Conservation (phyloP, 2,888 invertebrate species). For the Tanypteryx hageni region DNA sequence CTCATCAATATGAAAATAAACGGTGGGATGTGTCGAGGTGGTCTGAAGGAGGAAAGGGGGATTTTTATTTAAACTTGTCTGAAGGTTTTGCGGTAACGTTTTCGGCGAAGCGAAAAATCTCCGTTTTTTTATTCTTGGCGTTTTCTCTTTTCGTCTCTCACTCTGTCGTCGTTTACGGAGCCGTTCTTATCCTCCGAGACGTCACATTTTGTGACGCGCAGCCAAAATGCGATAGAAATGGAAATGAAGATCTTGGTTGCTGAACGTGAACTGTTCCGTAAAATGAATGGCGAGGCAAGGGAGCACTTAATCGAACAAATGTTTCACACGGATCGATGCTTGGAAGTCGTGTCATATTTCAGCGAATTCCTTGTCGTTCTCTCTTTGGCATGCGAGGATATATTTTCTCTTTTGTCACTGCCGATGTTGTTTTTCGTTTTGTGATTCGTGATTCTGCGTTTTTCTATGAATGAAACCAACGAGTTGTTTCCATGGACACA, state of each 20-base stretch:
- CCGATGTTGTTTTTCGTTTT: not conserved
- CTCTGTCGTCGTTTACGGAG: no score
- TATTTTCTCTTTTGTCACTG: not conserved
- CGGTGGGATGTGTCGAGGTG: no score
- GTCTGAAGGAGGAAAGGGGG: no score
- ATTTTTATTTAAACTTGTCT: no score
- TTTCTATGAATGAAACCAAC: not conserved
- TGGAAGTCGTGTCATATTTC: not conserved
- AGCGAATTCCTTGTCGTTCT: not conserved
- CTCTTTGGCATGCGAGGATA: not conserved
- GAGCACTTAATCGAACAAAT: not conserved
- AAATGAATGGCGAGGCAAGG: slow-evolving; percentile 11
- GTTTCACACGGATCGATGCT: not conserved
- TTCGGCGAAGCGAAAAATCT: no score
- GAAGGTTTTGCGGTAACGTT: no score
- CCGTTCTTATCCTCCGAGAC: not conserved
- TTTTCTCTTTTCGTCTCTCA: no score
- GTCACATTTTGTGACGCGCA: not conserved
- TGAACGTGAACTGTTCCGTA: not conserved
- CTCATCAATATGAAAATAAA: no score
- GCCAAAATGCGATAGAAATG: not conserved
- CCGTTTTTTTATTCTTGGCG: no score
- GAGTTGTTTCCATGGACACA: no score
- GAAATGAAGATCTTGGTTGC: not conserved
- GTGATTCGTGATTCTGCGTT: not conserved